These are phyloP conservation scores for Acanthisitta chloris DNA, from an alignment of 2,113 vertebrate species.

Conservation along the genomic window DNA sequence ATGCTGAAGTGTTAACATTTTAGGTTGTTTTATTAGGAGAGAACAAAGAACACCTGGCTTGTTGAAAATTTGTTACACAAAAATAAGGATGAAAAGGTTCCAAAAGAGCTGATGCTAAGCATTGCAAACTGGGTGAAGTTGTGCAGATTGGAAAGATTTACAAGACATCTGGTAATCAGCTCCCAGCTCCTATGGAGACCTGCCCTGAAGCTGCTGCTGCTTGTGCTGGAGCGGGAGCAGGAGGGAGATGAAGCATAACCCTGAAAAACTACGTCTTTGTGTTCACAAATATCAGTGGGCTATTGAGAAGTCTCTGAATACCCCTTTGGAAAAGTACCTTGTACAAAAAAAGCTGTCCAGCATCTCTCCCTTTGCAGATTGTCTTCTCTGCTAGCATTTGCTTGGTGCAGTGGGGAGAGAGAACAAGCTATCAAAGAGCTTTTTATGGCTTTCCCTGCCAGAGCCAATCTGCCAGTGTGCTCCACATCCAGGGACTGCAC, in stretches of 20 bases:
- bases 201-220: not conserved
- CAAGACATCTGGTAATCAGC: conserved; percentile 39
- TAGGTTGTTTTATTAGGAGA: conserved; percentile 44
- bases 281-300: not conserved
- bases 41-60: conserved; percentile 30
- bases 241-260: not conserved
- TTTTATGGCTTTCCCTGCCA: not conserved
- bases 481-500: accelerated
- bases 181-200: not conserved
- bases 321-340: not conserved
- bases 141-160: conserved; percentile 39
- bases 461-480: not conserved
- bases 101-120: conserved; percentile 36
- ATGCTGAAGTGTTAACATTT: conserved; percentile 49
- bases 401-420: not conserved
- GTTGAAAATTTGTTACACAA: conserved; percentile 34
- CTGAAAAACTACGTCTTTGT: not conserved
- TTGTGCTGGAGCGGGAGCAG: not conserved
- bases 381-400: not conserved
- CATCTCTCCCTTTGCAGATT: not conserved
- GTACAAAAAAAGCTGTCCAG: accelerated
- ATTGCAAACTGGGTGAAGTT: not conserved
- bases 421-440: not conserved
- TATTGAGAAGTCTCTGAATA: not conserved
- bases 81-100: conserved; percentile 37